Conservation (phyloP, 1,140 invertebrate species). For the Calephelis virginiensis region DNA sequence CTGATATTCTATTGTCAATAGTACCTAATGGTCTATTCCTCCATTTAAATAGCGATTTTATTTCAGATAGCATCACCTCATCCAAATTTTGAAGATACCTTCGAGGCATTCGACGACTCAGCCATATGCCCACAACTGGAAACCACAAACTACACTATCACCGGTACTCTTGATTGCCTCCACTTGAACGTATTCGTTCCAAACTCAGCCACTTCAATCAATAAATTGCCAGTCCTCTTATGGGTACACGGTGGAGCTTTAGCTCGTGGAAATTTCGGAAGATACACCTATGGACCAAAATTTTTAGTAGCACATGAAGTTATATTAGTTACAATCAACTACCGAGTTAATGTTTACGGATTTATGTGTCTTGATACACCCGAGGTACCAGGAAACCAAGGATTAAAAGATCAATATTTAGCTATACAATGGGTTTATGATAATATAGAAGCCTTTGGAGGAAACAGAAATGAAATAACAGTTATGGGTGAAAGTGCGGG, state of each 20-base stretch:
- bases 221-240: constrained; percentile 29
- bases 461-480: constrained; percentile 22
- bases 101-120: constrained; percentile 2
- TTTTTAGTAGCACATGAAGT: constrained; percentile 7
- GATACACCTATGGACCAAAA: constrained; percentile 17
- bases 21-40: no score
- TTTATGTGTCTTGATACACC: constrained; percentile 35
- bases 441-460: constrained; percentile 25
- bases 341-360: constrained; percentile 20
- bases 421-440: constrained; percentile 41
- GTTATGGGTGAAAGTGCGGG: constrained; percentile 21
- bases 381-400: constrained; percentile 33
- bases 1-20: no score
- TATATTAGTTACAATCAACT: constrained; percentile 24
- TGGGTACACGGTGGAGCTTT: constrained; percentile 32
- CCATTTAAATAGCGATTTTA: not conserved
- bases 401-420: constrained; percentile 39
- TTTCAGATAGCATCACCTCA: constrained; percentile 6
- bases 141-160: constrained; percentile 11
- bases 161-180: constrained; percentile 32
- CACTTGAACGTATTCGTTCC: constrained; percentile 35
- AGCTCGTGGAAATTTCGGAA: constrained; percentile 18
- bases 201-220: constrained; percentile 9
- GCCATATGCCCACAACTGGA: constrained; percentile 30
- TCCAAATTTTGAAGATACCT: not conserved